A percentile compares a stretch with the other conserved stretches of the same genome.
phyloP scores from a whole-genome alignment of 2,888 invertebrate species.

The Chymomyza procnemis region DNA sequence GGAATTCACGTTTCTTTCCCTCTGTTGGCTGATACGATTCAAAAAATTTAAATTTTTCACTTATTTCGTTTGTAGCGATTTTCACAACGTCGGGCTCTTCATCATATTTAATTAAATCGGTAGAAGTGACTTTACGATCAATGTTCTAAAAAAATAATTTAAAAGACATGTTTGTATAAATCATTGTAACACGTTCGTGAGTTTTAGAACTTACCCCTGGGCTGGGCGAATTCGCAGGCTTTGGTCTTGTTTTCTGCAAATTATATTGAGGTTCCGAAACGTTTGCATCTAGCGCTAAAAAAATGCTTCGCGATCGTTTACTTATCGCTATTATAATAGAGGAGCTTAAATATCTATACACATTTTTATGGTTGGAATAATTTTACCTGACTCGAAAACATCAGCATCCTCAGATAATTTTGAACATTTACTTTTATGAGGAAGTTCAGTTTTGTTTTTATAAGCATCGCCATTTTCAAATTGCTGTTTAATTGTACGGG shows the following conservation, averaged over 20 bases:
- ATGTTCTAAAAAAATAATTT: constrained; percentile 19
- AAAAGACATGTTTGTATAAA: too few species aligned
- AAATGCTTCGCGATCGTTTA: constrained; percentile 91
- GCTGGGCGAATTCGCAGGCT: not conserved
- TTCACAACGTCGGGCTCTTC: constrained; percentile 87
- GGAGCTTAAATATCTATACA: not conserved
- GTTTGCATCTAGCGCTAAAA: constrained; percentile 92
- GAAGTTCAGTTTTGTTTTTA: constrained; percentile 83
- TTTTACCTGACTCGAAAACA: constrained; percentile 71
- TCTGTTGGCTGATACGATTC: constrained; percentile 88
- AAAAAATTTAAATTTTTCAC: constrained; percentile 93
- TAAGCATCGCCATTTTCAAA: constrained; percentile 89
- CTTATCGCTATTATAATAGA: constrained; percentile 83
- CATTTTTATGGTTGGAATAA: not conserved
- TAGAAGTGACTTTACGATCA: constrained; percentile 56
- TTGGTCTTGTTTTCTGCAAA: constrained; percentile 6
- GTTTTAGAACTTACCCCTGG: constrained; percentile 38
- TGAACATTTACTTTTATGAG: constrained; percentile 72
- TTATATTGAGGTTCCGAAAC: constrained; percentile 75
- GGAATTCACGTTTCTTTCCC: constrained; percentile 84
- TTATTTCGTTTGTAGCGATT: constrained; percentile 89
- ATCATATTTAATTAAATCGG: constrained; percentile 86
- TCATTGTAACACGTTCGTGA: too few species aligned
- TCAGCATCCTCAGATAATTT: constrained; percentile 83
- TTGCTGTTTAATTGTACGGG: constrained; percentile 85